phyloP scores from a whole-genome alignment of 2,888 invertebrate species.

The Zaprionus bogoriensis region DNA sequence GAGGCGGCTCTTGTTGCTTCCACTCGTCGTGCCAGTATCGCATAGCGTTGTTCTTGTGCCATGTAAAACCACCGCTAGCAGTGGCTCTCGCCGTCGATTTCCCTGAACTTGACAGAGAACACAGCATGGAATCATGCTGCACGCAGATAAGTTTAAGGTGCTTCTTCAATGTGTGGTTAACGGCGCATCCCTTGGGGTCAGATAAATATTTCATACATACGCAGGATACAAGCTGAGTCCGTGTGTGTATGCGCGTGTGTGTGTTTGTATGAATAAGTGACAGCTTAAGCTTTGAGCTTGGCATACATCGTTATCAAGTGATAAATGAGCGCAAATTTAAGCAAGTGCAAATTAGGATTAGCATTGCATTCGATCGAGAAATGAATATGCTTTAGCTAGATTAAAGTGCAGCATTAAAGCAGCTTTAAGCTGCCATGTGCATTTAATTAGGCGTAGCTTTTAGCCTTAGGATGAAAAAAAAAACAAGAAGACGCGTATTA shows the following conservation, averaged over 20 bases:
- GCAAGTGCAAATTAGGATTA: background rate
- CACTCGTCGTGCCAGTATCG: too few species aligned
- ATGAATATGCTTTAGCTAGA: background rate
- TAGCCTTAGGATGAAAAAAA: too few species aligned
- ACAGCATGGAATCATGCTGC: background rate
- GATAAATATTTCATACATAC: background rate
- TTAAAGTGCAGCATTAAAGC: background rate
- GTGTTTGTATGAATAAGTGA: background rate
- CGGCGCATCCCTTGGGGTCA: background rate
- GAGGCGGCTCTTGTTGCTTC: conserved; percentile 1
- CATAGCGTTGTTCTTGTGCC: too few species aligned
- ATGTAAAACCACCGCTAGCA: too few species aligned
- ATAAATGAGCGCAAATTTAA: background rate
- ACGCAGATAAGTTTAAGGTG: background rate
- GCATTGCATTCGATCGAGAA: background rate
- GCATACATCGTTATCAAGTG: background rate
- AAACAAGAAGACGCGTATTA: too few species aligned
- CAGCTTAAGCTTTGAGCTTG: background rate
- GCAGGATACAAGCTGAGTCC: background rate
- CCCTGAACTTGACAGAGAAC: background rate
- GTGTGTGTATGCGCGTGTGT: background rate
- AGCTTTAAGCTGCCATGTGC: background rate
- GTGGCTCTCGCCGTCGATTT: background rate
- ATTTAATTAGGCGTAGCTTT: too few species aligned
- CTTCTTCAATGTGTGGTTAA: background rate